These are phyloP conservation scores for Balanococcus diminutus DNA, from an alignment of 2,888 invertebrate species.

Conservation along the genomic window DNA sequence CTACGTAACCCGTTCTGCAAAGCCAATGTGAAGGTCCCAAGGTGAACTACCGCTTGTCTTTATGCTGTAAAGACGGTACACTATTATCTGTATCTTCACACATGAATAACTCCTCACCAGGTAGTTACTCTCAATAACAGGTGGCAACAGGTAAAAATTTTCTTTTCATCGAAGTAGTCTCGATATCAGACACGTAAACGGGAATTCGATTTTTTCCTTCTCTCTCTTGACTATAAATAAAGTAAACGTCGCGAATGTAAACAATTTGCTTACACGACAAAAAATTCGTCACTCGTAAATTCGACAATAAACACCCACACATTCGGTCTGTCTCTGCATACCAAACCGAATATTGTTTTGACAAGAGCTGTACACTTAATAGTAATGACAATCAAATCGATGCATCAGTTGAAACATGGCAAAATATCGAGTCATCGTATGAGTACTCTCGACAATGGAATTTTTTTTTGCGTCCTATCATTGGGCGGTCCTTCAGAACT, in stretches of 20 bases:
- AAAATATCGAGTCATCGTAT: background rate
- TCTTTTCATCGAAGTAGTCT: background rate
- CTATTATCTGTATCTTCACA: background rate
- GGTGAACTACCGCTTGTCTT: background rate
- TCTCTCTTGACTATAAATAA: background rate
- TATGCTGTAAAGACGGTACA: background rate
- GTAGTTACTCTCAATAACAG: background rate
- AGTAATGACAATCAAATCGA: background rate
- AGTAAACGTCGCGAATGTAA: slow-evolving; percentile 5
- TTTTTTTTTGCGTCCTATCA: background rate
- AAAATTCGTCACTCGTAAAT: background rate
- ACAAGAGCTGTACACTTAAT: background rate
- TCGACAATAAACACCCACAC: background rate
- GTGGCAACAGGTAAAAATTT: background rate
- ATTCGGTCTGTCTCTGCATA: background rate
- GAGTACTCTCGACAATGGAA: background rate
- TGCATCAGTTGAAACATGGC: background rate
- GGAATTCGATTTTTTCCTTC: background rate
- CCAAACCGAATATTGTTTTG: background rate
- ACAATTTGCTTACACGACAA: background rate
- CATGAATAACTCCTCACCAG: slow-evolving; percentile 6
- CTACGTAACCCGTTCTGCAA: slow-evolving; percentile 13
- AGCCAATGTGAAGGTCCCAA: slow-evolving; percentile 40
- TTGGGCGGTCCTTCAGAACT: background rate
- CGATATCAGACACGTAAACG: background rate